Conservation (phyloP, 2,797 vertebrate genomes). For the Gallinago solitaria region DNA sequence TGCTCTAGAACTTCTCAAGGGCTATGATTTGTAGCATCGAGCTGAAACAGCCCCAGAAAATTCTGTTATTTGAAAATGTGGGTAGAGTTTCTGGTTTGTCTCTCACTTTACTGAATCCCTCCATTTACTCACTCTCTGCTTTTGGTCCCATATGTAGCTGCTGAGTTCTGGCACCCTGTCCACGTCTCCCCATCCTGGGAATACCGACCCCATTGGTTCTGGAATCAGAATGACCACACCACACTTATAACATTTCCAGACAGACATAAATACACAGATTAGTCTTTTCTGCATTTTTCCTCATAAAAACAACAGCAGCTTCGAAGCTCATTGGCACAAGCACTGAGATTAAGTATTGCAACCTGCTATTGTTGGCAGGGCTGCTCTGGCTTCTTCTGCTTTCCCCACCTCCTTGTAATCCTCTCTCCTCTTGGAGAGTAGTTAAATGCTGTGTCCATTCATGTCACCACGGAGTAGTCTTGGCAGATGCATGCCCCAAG, state of each 20-base stretch:
- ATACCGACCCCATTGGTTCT: constrained; percentile 67
- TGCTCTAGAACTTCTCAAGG: constrained; percentile 21
- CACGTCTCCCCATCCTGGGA: constrained; percentile 67
- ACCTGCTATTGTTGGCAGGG: constrained; percentile 81
- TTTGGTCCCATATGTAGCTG: not conserved
- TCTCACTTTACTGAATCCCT: not conserved
- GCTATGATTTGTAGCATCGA: not conserved
- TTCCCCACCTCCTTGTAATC: constrained; percentile 67
- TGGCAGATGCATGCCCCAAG: constrained; percentile 69
- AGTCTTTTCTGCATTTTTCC: constrained; percentile 81
- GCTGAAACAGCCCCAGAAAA: not conserved
- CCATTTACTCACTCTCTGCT: constrained; percentile 32
- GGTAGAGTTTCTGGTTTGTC: not conserved
- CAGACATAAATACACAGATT: constrained; percentile 83
- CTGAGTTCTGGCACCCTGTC: constrained; percentile 19
- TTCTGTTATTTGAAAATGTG: not conserved
- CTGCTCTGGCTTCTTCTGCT: constrained; percentile 65
- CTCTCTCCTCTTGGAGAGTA: constrained; percentile 72
- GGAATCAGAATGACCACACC: constrained; percentile 72
- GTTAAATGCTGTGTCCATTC: constrained; percentile 67
- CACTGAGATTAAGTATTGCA: constrained; percentile 77
- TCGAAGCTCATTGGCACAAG: constrained; percentile 74
- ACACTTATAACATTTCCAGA: constrained; percentile 78
- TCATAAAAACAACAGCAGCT: constrained; percentile 83
- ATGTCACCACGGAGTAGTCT: constrained; percentile 72